Evolutionary conservation across 2,888 invertebrate species (phyloP).

Genomic region (Cetonia aurata): DNA sequence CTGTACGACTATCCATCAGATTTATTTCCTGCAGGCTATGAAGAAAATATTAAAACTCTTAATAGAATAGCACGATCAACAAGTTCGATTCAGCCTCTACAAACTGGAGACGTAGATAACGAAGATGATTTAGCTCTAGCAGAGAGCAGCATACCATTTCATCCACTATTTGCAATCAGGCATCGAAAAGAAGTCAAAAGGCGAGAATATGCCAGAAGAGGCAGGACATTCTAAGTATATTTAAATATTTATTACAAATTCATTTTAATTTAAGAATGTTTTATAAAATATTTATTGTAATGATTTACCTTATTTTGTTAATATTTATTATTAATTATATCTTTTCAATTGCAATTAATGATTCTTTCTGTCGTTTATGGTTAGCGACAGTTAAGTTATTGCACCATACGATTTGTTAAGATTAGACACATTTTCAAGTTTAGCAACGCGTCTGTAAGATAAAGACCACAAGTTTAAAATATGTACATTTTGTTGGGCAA

Average conservation of each 20-base stretch:
- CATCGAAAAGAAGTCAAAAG: constrained; percentile 33
- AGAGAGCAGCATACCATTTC: constrained; percentile 35
- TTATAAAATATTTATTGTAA: too few species aligned
- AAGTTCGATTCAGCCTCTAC: not conserved
- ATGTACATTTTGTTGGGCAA: too few species aligned
- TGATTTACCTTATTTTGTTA: not conserved
- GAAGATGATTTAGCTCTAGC: constrained; percentile 14
- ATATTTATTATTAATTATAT: constrained; percentile 1
- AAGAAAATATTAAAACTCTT: not conserved
- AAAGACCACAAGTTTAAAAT: too few species aligned
- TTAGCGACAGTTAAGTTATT: not conserved
- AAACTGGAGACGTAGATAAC: not conserved
- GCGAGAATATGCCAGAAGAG: constrained; percentile 16
- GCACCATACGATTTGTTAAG: too few species aligned
- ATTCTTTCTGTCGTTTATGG: not conserved
- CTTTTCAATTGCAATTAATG: not conserved
- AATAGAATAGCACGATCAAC: constrained; percentile 7
- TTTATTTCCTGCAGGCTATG: constrained; percentile 2
- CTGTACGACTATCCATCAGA: not conserved
- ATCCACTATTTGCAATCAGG: constrained; percentile 25
- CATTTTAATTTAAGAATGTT: not conserved
- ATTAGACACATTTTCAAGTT: too few species aligned
- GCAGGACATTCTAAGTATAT: not conserved
- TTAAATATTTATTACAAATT: not conserved
- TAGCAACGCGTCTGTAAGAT: too few species aligned